phyloP scores from a whole-genome alignment of 2,888 invertebrate genomes.

The Eristalis pertinax region DNA sequence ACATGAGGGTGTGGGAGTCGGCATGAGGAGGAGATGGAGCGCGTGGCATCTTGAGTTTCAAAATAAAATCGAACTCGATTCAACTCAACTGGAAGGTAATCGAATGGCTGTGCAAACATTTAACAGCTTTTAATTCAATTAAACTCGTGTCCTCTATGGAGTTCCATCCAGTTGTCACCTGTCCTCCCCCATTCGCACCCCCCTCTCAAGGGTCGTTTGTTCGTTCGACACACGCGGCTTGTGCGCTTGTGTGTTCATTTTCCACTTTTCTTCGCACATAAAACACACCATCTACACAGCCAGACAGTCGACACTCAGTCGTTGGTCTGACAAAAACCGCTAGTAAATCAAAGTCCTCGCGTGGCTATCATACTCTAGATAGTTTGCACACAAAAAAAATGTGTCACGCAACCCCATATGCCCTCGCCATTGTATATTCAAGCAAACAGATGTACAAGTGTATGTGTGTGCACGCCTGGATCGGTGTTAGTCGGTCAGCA shows the following conservation, averaged over 20 bases:
- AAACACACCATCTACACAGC: constrained; percentile 25
- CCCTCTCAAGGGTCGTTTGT: neutral
- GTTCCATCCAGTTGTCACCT: neutral
- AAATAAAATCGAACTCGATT: too few relatives aligned
- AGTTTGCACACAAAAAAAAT: constrained; percentile 32
- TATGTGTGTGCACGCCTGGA: too few relatives aligned
- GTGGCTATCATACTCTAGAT: constrained; percentile 55
- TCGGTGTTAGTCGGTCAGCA: constrained; percentile 19
- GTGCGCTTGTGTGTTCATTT: constrained; percentile 24
- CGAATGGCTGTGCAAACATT: constrained; percentile 31
- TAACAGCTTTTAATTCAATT: constrained; percentile 57
- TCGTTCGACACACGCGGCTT: too few relatives aligned
- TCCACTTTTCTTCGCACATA: constrained; percentile 37
- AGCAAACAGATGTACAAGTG: too few relatives aligned
- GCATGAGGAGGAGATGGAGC: neutral
- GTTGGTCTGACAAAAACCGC: constrained; percentile 17
- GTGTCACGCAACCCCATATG: constrained; percentile 66
- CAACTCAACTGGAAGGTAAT: constrained; percentile 1
- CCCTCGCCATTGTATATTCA: constrained; percentile 8
- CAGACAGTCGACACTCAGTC: constrained; percentile 17
- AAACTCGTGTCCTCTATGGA: constrained; percentile 38
- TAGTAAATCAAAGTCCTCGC: constrained; percentile 65
- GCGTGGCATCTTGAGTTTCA: neutral
- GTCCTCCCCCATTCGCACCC: constrained; percentile 2
- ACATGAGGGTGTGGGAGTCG: too few relatives aligned